Conservation (phyloP, 2,113 vertebrate species). For the Sakesphorus luctuosus region DNA sequence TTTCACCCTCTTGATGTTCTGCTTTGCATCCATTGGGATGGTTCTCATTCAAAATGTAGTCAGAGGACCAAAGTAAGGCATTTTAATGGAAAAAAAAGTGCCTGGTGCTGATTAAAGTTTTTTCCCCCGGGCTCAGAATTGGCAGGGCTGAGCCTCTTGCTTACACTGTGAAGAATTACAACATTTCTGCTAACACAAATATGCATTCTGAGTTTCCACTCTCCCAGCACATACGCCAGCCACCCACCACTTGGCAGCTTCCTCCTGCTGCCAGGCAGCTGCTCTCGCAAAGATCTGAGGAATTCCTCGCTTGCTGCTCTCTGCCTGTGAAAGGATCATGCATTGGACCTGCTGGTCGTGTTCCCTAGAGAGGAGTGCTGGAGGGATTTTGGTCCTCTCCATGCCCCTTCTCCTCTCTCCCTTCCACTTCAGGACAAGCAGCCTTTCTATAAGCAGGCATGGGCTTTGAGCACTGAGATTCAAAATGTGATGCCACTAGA, state of each 20-base stretch:
- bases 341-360: not conserved
- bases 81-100: not conserved
- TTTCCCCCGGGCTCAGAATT: not conserved
- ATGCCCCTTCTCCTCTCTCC: not conserved
- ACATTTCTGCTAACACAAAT: slow-evolving; percentile 50
- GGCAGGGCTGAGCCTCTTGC: slow-evolving; percentile 56
- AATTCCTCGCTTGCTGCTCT: not conserved
- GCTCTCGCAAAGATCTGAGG: not conserved
- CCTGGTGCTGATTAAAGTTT: not conserved
- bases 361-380: not conserved
- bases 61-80: not conserved
- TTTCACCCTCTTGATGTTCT: not conserved
- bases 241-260: slow-evolving; percentile 67
- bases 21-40: not conserved
- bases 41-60: not conserved
- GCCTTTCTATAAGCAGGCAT: not conserved
- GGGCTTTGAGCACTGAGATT: not conserved
- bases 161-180: slow-evolving; percentile 53
- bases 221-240: slow-evolving; percentile 33
- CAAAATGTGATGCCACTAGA: not conserved
- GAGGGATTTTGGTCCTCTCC: not conserved
- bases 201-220: not conserved
- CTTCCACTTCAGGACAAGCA: not conserved
- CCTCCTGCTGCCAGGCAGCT: slow-evolving; percentile 48
- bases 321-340: not conserved